Percentiles rank a stretch among this genome's conserved stretches.
Evolutionary conservation across 1,140 invertebrate species (phyloP).

Genomic region (Palaemon carinicauda): DNA sequence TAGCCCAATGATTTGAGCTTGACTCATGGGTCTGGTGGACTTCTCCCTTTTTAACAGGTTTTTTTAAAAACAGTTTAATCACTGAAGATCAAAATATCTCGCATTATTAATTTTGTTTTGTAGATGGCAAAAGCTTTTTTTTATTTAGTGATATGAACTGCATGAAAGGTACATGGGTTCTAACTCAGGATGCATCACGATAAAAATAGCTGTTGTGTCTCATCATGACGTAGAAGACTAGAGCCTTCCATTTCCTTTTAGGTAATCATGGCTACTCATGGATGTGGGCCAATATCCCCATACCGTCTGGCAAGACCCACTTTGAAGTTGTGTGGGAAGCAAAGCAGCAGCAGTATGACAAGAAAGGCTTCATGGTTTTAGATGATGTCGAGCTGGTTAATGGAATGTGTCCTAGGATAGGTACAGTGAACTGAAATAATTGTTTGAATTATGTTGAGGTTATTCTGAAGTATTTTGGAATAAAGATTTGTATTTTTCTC

Average conservation of each 20-base stretch:
- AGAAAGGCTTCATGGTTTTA: not conserved
- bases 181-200: too few species aligned
- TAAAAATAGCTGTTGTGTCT: too few species aligned
- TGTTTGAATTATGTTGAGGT: too few species aligned
- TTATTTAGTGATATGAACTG: not conserved
- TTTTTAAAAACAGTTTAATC: too few species aligned
- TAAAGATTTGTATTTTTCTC: too few species aligned
- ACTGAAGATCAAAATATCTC: too few species aligned
- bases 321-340: constrained; percentile 24
- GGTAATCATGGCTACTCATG: constrained; percentile 3
- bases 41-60: too few species aligned
- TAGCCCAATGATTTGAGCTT: too few species aligned
- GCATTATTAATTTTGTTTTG: too few species aligned
- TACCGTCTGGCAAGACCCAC: not conserved
- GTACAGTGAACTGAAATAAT: not conserved
- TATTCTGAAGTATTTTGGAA: too few species aligned
- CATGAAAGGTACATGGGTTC: not conserved
- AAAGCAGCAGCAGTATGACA: not conserved
- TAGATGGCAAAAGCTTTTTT: not conserved
- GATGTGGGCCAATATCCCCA: constrained; percentile 28
- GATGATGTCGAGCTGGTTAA: constrained; percentile 12
- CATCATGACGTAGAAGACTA: too few species aligned
- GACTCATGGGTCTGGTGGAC: too few species aligned
- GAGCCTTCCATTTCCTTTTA: not conserved
- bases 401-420: constrained; percentile 6